Conservation (phyloP, 1,140 invertebrate species). For the Drosophila chauvacae region DNA sequence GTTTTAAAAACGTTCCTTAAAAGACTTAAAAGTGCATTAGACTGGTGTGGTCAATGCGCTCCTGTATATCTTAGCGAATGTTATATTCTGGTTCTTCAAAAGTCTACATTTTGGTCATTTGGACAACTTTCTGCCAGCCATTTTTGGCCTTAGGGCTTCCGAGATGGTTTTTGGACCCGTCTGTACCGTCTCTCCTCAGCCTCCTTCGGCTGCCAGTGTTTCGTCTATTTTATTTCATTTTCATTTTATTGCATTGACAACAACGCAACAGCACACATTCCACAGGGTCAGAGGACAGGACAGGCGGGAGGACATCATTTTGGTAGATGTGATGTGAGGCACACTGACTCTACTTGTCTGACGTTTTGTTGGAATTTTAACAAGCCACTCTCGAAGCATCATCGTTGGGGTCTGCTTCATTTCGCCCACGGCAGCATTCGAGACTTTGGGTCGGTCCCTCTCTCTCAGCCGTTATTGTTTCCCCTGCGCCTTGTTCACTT, state of each 20-base stretch:
- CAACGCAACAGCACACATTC: constrained; percentile 52
- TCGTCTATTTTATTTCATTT: constrained; percentile 76
- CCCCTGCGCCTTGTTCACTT: constrained; percentile 1
- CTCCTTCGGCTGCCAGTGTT: constrained; percentile 44
- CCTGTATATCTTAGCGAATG: constrained; percentile 4
- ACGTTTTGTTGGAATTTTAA: constrained; percentile 73
- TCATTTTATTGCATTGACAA: constrained; percentile 80
- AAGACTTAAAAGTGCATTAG: neutral
- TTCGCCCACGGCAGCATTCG: constrained; percentile 47
- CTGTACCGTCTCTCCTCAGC: constrained; percentile 1
- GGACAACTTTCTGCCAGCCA: constrained; percentile 53
- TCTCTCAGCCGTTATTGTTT: constrained; percentile 2
- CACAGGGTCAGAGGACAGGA: constrained; percentile 13
- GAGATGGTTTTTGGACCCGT: constrained; percentile 30
- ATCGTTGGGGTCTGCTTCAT: constrained; percentile 53
- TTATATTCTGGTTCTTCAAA: constrained; percentile 33
- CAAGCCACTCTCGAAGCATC: constrained; percentile 76
- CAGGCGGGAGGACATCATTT: constrained; percentile 5
- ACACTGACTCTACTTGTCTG: constrained; percentile 37
- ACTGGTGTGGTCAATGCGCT: neutral
- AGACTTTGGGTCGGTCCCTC: constrained; percentile 2
- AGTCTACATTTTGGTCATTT: constrained; percentile 27
- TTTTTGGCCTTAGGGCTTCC: constrained; percentile 63
- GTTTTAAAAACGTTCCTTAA: neutral
- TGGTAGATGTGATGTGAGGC: neutral